These are phyloP conservation scores for Anas georgica DNA, from an alignment of 2,797 vertebrate species.

Conservation along the genomic window DNA sequence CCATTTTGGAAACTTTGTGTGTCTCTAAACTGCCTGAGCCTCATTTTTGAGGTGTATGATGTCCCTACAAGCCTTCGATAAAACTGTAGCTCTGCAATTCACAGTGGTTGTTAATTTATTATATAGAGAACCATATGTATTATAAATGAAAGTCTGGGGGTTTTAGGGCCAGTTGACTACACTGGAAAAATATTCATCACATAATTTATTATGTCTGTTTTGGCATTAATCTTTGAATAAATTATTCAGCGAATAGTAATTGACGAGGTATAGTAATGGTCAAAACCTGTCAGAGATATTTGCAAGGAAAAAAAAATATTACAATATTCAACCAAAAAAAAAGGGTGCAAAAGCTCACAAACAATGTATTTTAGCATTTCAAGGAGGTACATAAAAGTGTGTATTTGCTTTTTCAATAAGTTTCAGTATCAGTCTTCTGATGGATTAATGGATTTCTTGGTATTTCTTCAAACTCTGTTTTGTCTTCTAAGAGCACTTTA, in stretches of 20 bases:
- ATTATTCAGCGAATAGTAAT: conserved; percentile 42
- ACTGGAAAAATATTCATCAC: background rate
- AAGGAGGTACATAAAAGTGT: background rate
- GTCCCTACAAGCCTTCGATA: background rate
- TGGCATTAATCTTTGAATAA: conserved; percentile 31
- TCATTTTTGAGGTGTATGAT: conserved; percentile 7
- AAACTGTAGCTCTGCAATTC: conserved; percentile 4
- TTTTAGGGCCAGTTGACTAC: background rate
- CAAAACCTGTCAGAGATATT: background rate
- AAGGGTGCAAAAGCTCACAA: background rate
- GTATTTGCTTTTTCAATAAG: background rate
- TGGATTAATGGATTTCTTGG: background rate
- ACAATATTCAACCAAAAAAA: background rate
- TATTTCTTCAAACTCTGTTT: background rate
- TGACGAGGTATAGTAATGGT: background rate
- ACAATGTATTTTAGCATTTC: background rate
- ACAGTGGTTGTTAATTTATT: conserved; percentile 7
- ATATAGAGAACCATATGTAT: background rate
- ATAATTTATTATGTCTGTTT: conserved; percentile 27
- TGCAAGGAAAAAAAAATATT: background rate
- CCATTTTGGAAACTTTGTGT: background rate
- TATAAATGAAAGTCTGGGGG: conserved; percentile 18
- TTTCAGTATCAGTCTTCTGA: background rate
- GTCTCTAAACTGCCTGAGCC: background rate
- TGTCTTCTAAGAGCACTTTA: background rate